A percentile compares a stretch with the other conserved stretches of the same genome.
phyloP scores from a whole-genome alignment of 2,797 vertebrate genomes.

The Champsocephalus gunnari region DNA sequence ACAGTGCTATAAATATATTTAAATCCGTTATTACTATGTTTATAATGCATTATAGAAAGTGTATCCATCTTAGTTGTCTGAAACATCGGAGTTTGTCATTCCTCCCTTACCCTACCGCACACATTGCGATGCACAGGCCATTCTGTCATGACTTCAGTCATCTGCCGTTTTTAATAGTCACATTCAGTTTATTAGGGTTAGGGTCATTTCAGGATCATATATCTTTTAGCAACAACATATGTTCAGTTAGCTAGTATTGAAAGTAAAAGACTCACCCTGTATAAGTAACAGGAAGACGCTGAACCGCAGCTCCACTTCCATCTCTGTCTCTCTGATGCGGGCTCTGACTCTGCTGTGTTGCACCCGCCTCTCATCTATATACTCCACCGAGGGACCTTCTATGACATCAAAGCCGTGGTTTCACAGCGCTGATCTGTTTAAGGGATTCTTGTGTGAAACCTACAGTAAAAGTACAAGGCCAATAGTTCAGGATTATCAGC shows the following conservation, averaged over 20 bases:
- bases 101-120: no score
- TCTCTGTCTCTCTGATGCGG: constrained; percentile 49
- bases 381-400: constrained; percentile 68
- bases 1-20: no score
- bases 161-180: not conserved
- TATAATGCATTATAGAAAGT: no score
- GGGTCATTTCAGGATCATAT: not conserved
- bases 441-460: constrained; percentile 51
- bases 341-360: constrained; percentile 52
- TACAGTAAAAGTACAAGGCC: constrained; percentile 21
- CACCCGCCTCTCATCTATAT: constrained; percentile 68
- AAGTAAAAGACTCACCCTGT: constrained; percentile 73
- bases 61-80: not conserved
- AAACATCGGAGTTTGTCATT: not conserved
- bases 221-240: not conserved
- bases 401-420: constrained; percentile 81
- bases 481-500: constrained; percentile 4
- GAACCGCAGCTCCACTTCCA: constrained; percentile 69
- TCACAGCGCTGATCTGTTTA: constrained; percentile 67
- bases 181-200: accelerated
- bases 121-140: not conserved
- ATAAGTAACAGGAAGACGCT: constrained; percentile 65
- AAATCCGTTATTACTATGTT: no score
- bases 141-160: not conserved
- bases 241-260: not conserved